phyloP scores from a whole-genome alignment of 2,888 invertebrate genomes.

The Ornithoptera priamus region DNA sequence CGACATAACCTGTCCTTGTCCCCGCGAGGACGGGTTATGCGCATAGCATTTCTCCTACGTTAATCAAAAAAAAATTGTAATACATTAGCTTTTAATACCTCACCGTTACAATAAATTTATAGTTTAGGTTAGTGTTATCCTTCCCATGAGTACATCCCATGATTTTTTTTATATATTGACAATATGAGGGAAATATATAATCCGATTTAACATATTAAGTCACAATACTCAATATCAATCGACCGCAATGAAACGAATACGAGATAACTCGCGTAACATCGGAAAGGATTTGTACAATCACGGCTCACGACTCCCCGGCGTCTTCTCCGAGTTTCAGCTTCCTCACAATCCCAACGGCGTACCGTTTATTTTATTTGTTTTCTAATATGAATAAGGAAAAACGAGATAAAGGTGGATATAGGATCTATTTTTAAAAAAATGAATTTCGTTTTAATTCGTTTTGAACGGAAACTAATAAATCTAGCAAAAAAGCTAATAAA shows the following conservation, averaged over 20 bases:
- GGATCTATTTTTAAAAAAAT: too few species aligned
- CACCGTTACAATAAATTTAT: too few species aligned
- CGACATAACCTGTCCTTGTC: too few species aligned
- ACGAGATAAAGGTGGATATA: not conserved
- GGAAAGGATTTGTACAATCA: slow-evolving; percentile 17
- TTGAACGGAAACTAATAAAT: too few species aligned
- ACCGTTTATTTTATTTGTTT: slow-evolving; percentile 9
- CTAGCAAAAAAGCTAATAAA: too few species aligned
- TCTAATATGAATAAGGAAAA: not conserved
- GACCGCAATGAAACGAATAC: slow-evolving; percentile 1
- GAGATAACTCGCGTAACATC: slow-evolving; percentile 3
- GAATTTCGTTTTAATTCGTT: too few species aligned
- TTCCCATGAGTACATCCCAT: too few species aligned
- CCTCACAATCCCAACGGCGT: not conserved
- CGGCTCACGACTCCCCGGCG: not conserved
- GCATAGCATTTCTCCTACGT: too few species aligned
- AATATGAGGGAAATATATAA: not conserved
- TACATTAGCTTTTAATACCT: too few species aligned
- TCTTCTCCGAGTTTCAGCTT: slow-evolving; percentile 8
- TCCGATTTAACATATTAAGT: slow-evolving; percentile 2
- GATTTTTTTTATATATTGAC: not conserved
- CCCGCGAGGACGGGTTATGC: too few species aligned
- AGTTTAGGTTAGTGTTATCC: too few species aligned
- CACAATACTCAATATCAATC: slow-evolving; percentile 2
- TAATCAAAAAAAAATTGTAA: too few species aligned